A percentile compares a stretch with the other conserved stretches of the same genome.
Evolutionary conservation across 2,888 invertebrate species (phyloP).

Genomic region (Drosophila borealis): DNA sequence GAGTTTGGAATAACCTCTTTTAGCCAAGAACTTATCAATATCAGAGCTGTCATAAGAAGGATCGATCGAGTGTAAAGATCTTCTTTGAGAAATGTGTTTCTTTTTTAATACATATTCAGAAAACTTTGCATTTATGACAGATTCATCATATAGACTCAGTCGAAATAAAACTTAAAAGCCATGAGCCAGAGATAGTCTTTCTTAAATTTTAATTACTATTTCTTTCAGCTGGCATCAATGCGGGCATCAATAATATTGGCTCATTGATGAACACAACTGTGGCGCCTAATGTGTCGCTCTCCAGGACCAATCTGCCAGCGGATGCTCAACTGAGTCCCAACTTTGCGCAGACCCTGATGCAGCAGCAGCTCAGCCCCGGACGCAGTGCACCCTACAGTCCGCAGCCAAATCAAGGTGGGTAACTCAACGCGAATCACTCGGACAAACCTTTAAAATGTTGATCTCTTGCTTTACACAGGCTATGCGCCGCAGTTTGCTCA

Average conservation of each 20-base stretch:
- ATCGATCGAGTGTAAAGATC: too few species aligned
- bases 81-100: too few species aligned
- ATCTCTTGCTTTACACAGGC: slow-evolving; percentile 58
- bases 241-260: slow-evolving; percentile 89
- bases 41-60: too few species aligned
- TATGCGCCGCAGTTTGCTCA: slow-evolving; percentile 83
- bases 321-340: slow-evolving; percentile 88
- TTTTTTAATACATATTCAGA: too few species aligned
- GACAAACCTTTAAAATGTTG: background rate
- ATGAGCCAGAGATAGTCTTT: too few species aligned
- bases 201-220: background rate
- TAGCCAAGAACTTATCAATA: too few species aligned
- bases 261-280: slow-evolving; percentile 92
- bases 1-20: too few species aligned
- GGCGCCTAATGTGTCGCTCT: slow-evolving; percentile 95
- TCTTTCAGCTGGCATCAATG: slow-evolving; percentile 80
- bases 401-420: slow-evolving; percentile 83
- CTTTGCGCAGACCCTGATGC: slow-evolving; percentile 85
- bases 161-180: too few species aligned
- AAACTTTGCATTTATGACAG: too few species aligned
- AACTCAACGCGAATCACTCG: background rate
- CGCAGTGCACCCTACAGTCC: slow-evolving; percentile 85
- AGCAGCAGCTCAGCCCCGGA: slow-evolving; percentile 84
- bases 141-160: too few species aligned
- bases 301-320: slow-evolving; percentile 88